Evolutionary conservation across 2,888 invertebrate genomes (phyloP).

Genomic region (Parnassius orleans): DNA sequence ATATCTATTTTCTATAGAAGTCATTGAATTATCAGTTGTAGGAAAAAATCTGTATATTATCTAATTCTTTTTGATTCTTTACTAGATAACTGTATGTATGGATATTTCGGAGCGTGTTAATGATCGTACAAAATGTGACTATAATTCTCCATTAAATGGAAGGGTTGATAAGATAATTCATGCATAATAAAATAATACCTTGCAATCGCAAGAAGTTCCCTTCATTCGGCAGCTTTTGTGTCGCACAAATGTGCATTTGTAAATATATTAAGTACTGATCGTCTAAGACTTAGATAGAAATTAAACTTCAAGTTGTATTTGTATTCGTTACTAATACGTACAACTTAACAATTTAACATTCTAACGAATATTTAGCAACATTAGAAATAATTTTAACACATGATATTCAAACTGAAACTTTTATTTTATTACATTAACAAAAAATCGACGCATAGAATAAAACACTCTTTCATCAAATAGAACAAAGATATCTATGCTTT

Average conservation of each 20-base stretch:
- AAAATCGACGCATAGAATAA: background rate
- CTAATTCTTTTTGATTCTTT: slow-evolving; percentile 45
- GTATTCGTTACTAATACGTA: slow-evolving; percentile 6
- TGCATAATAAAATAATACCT: slow-evolving; percentile 34
- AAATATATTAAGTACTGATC: slow-evolving; percentile 68
- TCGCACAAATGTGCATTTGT: slow-evolving; percentile 66
- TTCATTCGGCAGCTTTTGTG: slow-evolving; percentile 72
- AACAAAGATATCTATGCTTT: slow-evolving; percentile 8
- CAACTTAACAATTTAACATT: too few species aligned
- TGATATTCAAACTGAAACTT: too few species aligned
- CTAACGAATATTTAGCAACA: too few species aligned
- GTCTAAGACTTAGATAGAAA: slow-evolving; percentile 72
- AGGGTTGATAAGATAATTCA: slow-evolving; percentile 46
- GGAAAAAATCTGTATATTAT: slow-evolving; percentile 31
- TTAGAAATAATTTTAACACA: too few species aligned
- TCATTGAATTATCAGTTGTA: slow-evolving; percentile 18
- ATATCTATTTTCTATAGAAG: slow-evolving; percentile 26
- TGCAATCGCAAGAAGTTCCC: slow-evolving; percentile 49
- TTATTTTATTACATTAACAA: too few species aligned
- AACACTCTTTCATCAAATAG: background rate
- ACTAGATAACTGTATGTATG: slow-evolving; percentile 39
- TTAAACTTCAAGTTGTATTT: slow-evolving; percentile 39
- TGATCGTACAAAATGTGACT: slow-evolving; percentile 76
- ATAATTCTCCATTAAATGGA: slow-evolving; percentile 57
- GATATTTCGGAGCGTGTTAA: slow-evolving; percentile 45